phyloP scores from a whole-genome alignment of 2,888 invertebrate species.

The Drosophila mimetica region DNA sequence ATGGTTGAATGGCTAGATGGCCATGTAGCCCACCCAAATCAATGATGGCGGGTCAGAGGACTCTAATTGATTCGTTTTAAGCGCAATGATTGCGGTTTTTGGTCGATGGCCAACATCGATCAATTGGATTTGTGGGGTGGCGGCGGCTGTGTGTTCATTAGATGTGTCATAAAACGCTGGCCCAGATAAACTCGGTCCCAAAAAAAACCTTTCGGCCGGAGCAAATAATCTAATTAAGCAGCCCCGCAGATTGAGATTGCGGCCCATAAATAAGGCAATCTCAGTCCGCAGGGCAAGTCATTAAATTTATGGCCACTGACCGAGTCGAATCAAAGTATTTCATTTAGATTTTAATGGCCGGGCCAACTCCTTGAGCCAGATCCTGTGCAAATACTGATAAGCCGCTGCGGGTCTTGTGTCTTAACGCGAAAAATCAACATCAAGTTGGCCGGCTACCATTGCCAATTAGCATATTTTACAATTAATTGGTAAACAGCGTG shows the following conservation, averaged over 20 bases:
- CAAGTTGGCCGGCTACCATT: slow-evolving; percentile 19
- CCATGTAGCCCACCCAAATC: neutral
- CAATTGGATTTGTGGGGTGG: slow-evolving; percentile 19
- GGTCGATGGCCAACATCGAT: slow-evolving; percentile 32
- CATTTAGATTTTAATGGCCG: slow-evolving; percentile 63
- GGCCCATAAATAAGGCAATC: slow-evolving; percentile 74
- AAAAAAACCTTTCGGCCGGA: slow-evolving; percentile 12
- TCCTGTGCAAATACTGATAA: slow-evolving; percentile 73
- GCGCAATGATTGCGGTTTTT: slow-evolving; percentile 55
- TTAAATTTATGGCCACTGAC: slow-evolving; percentile 72
- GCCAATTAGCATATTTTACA: slow-evolving; percentile 70
- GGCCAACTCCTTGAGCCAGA: slow-evolving; percentile 37
- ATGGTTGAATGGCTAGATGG: neutral
- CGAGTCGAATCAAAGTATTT: slow-evolving; percentile 64
- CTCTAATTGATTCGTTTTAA: slow-evolving; percentile 61
- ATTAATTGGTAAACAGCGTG: slow-evolving; percentile 60
- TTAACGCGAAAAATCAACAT: slow-evolving; percentile 23
- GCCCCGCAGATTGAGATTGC: slow-evolving; percentile 19
- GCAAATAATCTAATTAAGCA: slow-evolving; percentile 70
- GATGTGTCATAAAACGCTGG: slow-evolving; percentile 48
- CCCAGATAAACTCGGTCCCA: neutral
- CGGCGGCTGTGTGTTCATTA: slow-evolving; percentile 49
- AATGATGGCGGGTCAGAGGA: slow-evolving; percentile 12
- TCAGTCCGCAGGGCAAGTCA: slow-evolving; percentile 62
- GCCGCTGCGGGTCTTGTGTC: slow-evolving; percentile 31